Conservation (phyloP, 2,888 invertebrate genomes). For the Ctenicera cuprea region DNA sequence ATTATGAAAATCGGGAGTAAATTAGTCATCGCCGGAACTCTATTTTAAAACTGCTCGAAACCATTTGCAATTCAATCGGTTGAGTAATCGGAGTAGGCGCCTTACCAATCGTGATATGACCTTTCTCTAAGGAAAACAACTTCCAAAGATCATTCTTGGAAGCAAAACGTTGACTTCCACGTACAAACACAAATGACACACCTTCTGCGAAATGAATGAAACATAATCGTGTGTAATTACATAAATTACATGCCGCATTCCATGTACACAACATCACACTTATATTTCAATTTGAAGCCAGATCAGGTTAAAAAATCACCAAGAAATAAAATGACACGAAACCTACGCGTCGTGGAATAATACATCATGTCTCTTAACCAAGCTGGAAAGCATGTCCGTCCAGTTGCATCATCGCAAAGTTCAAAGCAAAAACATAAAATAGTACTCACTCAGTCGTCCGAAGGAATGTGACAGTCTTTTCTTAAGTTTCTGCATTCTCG, state of each 20-base stretch:
- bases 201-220: constrained; percentile 33
- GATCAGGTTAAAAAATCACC: not conserved
- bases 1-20: constrained; percentile 5
- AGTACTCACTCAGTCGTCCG: constrained; percentile 94
- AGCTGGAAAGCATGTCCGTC: not conserved
- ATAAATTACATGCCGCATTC: constrained; percentile 26
- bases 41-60: not conserved
- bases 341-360: constrained; percentile 3
- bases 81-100: constrained; percentile 29
- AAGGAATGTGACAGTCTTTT: constrained; percentile 97
- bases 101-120: constrained; percentile 31
- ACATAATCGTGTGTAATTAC: constrained; percentile 35
- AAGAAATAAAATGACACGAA: not conserved
- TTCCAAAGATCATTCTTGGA: constrained; percentile 23
- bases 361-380: not conserved
- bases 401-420: not conserved
- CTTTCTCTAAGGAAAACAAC: constrained; percentile 36
- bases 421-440: not conserved
- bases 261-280: constrained; percentile 13
- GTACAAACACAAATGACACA: constrained; percentile 24
- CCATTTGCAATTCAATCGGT: constrained; percentile 29
- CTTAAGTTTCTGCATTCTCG: constrained; percentile 95
- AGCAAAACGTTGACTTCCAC: constrained; percentile 33
- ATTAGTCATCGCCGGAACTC: constrained; percentile 15
- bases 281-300: constrained; percentile 22